phyloP scores from a whole-genome alignment of 2,888 invertebrate species.

The Amphimallon solstitiale region DNA sequence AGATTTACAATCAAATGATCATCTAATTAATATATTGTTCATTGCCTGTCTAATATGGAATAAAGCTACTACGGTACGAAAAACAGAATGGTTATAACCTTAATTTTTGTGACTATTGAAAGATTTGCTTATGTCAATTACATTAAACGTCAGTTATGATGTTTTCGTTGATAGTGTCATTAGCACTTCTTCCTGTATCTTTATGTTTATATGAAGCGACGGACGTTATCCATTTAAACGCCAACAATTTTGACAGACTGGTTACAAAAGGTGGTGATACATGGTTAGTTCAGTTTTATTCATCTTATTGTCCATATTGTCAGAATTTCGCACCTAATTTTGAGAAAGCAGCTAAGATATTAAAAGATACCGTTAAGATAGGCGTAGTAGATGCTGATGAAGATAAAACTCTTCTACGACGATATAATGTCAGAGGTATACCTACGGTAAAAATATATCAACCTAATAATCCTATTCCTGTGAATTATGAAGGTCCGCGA shows the following conservation, averaged over 20 bases:
- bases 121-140: neutral
- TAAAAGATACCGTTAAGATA: constrained; percentile 42
- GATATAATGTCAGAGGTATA: constrained; percentile 41
- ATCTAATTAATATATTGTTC: no score
- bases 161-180: constrained; percentile 15
- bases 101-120: neutral
- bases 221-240: constrained; percentile 37
- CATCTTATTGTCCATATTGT: constrained; percentile 46
- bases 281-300: constrained; percentile 47
- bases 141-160: constrained; percentile 10
- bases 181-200: constrained; percentile 10
- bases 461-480: constrained; percentile 39
- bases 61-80: no score
- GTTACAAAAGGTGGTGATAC: constrained; percentile 41
- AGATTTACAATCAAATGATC: no score
- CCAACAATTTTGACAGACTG: constrained; percentile 40
- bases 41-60: no score
- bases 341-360: constrained; percentile 41
- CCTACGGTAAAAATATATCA: constrained; percentile 46
- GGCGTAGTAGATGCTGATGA: constrained; percentile 44
- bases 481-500: constrained; percentile 44
- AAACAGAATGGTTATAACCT: no score
- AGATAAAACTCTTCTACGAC: constrained; percentile 36
- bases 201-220: constrained; percentile 35
- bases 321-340: constrained; percentile 46